Base-by-base conservation (phyloP, 2,113 vertebrate species). In the Rhinogobius similis region DNA sequence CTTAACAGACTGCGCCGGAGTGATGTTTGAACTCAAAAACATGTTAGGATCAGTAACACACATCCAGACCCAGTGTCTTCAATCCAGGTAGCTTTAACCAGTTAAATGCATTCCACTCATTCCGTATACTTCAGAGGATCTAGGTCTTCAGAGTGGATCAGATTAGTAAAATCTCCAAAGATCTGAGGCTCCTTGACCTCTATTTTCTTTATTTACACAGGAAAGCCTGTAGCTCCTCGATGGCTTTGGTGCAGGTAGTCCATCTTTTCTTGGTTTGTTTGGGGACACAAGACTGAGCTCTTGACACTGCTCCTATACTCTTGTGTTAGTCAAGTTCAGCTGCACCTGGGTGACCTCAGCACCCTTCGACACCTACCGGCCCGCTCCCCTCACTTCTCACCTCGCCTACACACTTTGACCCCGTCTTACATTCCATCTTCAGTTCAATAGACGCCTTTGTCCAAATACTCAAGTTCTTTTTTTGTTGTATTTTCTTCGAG, bases 291-390 rank as follows among this genome's bases (percentile, higher is more conserved):
- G 39, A 61, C 11, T 16, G 58, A 73, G 38, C 55, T 77, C 68
- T 75, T 70, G 67, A 81, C 56, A 63, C 1, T 6, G 18, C 48
- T 70, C 59, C 52, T 52, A 1, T 78, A 68, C 50, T 59, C 63
- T 76, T 23, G 24, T 55, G 4, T 55, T 26, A 3, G 23, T 75
- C 46, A 66, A 71, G 50, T 73, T 56, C 24, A 41, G 66, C 73
- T 68, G 58, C 80, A 89, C 84, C 85, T 89, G 83, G 82, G 53
- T 75, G 76, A 82, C 77, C 79, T 75, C 48, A 10, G 59, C 70
- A 38, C 72, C 55, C n/a, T 43, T 73, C 70, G 68, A 84, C 73
- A 77, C 79, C 80, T 73, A 72, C 11, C 1, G 76, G 82, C 62
- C 72, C 62, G 46, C 79, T 76, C 23, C n/a, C 67, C 76, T 85